Conservation (phyloP, 1,140 invertebrate genomes). For the Pogonomyrmex barbatus region DNA sequence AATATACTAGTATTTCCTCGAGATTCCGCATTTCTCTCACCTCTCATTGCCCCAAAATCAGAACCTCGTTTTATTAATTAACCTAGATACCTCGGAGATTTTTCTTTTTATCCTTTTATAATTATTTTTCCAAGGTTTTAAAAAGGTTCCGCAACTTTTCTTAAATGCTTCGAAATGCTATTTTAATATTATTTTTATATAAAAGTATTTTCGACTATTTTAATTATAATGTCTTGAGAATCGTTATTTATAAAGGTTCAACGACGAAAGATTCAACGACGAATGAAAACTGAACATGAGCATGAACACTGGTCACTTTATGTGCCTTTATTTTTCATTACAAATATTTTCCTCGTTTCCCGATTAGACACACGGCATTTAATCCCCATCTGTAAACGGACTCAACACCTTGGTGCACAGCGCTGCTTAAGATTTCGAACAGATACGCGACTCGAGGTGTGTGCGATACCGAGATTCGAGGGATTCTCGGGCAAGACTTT, state of each 20-base stretch:
- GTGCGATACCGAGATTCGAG: background rate
- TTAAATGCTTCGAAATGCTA: too few relatives aligned
- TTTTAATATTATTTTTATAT: too few relatives aligned
- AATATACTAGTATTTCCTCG: too few relatives aligned
- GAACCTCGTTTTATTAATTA: background rate
- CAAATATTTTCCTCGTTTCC: slow-evolving; percentile 18
- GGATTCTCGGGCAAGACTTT: background rate
- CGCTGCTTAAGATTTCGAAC: slow-evolving; percentile 5
- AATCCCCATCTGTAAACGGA: background rate
- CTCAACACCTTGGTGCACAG: background rate
- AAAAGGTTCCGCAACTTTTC: too few relatives aligned
- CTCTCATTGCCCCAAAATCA: background rate
- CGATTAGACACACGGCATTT: background rate
- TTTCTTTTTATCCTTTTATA: too few relatives aligned
- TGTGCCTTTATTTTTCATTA: background rate
- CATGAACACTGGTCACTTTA: background rate
- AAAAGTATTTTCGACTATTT: too few relatives aligned
- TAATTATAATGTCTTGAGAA: too few relatives aligned
- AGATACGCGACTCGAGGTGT: background rate
- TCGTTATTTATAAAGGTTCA: background rate
- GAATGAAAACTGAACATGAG: background rate
- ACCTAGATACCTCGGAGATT: too few relatives aligned
- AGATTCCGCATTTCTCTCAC: background rate
- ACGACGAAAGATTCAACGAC: background rate
- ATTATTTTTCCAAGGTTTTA: too few relatives aligned